Percentiles rank a stretch among this genome's conserved stretches.
Conservation (phyloP, 1,140 invertebrate genomes). For the Achroia grisella region DNA sequence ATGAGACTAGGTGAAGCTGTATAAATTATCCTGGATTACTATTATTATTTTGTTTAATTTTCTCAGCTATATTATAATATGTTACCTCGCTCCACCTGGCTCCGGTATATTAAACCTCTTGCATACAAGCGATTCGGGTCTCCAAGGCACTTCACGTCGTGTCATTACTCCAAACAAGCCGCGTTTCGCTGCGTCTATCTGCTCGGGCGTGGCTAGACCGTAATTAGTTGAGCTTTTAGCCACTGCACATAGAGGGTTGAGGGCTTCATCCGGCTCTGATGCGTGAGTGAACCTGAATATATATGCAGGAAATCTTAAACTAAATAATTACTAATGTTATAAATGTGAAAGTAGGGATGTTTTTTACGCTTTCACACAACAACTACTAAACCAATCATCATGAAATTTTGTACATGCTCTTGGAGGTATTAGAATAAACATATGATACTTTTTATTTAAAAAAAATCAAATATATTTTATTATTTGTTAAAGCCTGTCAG, state of each 20-base stretch:
- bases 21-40: too few species aligned
- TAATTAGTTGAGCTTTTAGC: constrained; percentile 39
- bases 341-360: too few species aligned
- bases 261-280: constrained; percentile 47
- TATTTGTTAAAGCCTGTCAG: too few species aligned
- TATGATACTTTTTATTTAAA: too few species aligned
- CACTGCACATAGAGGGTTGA: constrained; percentile 46
- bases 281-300: constrained; percentile 68
- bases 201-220: constrained; percentile 67
- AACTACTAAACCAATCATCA: too few species aligned
- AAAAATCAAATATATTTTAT: constrained; percentile 5
- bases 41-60: too few species aligned
- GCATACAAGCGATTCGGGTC: constrained; percentile 89
- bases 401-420: too few species aligned
- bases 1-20: too few species aligned
- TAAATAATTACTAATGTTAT: not conserved
- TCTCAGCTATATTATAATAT: too few species aligned
- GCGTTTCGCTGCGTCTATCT: constrained; percentile 81
- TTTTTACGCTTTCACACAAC: too few species aligned
- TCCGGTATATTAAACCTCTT: constrained; percentile 96
- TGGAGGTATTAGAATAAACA: too few species aligned
- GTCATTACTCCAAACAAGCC: constrained; percentile 91
- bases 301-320: constrained; percentile 9
- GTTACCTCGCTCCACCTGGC: constrained; percentile 77
- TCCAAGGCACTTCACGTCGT: constrained; percentile 83